phyloP scores from a whole-genome alignment of 2,113 vertebrate genomes.

The Oncorhynchus kisutch region DNA sequence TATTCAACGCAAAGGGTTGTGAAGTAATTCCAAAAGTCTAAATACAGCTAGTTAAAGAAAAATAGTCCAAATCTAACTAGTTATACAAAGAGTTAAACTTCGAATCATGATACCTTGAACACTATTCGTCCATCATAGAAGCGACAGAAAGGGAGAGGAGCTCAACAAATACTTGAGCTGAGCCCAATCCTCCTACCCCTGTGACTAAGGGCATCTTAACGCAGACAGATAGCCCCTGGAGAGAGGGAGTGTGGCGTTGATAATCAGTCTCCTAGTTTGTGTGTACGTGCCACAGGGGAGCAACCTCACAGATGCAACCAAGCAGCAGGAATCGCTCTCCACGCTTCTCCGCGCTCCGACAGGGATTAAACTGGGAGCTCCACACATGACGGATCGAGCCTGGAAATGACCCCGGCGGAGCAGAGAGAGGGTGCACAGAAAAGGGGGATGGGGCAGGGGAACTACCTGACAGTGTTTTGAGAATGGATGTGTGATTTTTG shows the following conservation, averaged over 20 bases:
- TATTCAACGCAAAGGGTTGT: not conserved
- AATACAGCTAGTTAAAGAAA: too few relatives aligned
- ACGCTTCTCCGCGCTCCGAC: slow-evolving; percentile 29
- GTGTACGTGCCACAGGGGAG: slow-evolving; percentile 43
- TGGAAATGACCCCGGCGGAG: slow-evolving; percentile 21
- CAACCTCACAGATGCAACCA: slow-evolving; percentile 38
- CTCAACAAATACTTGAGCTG: slow-evolving; percentile 14
- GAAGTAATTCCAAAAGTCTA: not conserved
- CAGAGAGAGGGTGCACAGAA: not conserved
- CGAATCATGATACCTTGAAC: not conserved
- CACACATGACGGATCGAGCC: slow-evolving; percentile 36
- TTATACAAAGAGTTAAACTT: too few relatives aligned
- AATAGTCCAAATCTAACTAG: too few relatives aligned
- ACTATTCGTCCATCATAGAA: not conserved
- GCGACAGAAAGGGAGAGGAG: slow-evolving; percentile 1
- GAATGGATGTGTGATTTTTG: slow-evolving; percentile 9
- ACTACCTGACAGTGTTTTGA: slow-evolving; percentile 13
- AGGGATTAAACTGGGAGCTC: slow-evolving; percentile 42
- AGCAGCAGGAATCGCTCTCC: slow-evolving; percentile 54
- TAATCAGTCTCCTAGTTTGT: slow-evolving; percentile 50
- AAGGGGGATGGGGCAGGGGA: slow-evolving; percentile 11
- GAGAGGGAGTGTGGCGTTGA: slow-evolving; percentile 54
- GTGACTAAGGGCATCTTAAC: slow-evolving; percentile 40
- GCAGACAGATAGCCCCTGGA: slow-evolving; percentile 52
- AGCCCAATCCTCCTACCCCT: slow-evolving; percentile 38